Percentiles rank a stretch among this genome's conserved stretches.
Conservation (phyloP, 2,113 vertebrate genomes). For the Atrichornis clamosus region DNA sequence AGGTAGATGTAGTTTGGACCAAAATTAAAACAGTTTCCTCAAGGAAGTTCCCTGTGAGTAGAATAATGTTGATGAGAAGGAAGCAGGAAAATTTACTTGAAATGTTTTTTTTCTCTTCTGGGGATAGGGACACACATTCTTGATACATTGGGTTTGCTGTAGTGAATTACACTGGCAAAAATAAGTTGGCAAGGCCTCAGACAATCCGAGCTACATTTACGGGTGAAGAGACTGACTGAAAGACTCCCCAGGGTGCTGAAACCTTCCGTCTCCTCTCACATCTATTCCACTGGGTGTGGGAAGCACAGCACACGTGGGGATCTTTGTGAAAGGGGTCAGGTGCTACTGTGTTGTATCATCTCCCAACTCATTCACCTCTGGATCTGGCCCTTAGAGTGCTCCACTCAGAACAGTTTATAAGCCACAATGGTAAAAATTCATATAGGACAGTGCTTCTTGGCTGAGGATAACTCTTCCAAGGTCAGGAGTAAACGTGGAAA, state of each 20-base stretch:
- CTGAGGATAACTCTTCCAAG: background rate
- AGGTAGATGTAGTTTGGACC: background rate
- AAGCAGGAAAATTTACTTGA: background rate
- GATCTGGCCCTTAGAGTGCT: background rate
- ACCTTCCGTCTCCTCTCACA: background rate
- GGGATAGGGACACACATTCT: background rate
- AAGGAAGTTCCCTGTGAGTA: background rate
- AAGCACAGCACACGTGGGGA: fast-evolving
- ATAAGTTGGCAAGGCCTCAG: background rate
- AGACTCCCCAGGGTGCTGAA: background rate
- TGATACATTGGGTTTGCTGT: background rate
- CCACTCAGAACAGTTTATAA: background rate
- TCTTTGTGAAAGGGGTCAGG: background rate
- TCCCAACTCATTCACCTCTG: background rate
- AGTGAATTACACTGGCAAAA: background rate
- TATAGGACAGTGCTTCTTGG: background rate
- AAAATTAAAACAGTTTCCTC: background rate
- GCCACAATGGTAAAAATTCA: background rate
- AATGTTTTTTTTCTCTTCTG: background rate
- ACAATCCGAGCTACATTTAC: background rate
- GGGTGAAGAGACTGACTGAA: background rate
- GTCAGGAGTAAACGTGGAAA: background rate
- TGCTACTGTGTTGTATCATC: fast-evolving
- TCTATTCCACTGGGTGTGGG: fast-evolving
- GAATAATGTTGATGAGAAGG: background rate